Evolutionary conservation across 2,888 invertebrate genomes (phyloP), one percentile per base, ranked within the genome.

Genomic region (Caenorhabditis sinica): DNA sequence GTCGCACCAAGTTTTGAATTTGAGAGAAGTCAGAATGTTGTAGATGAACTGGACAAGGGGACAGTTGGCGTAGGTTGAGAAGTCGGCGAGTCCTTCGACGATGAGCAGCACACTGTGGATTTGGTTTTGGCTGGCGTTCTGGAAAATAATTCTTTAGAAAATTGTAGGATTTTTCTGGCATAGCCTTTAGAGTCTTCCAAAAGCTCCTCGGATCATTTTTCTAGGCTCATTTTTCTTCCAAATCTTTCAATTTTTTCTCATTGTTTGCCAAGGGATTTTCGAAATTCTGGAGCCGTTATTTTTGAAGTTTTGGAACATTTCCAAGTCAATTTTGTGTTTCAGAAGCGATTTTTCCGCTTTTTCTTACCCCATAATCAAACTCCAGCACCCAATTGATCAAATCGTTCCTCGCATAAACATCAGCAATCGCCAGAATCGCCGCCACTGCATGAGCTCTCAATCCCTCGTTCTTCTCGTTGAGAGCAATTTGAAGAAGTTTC

Each of bases 361-460:
- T 20, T 49, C 20, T 11, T 11, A 49, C 49, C 5, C 20, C 49
- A 49, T 20, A 83, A 20, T 83, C 63, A 40, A 76, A 77, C 1
- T 60, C 0, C n/a, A 61, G 65, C 25, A 85, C 13, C 81, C 81
- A 77, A 0, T 51, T 30, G 8, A 58, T 73, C 6, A 85, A 28
- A 58, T 83, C 83, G 2, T 33, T 56, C 9, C 49, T 68, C 3
- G 71, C 74, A 40, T 88, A 86, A 13, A 69, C 68, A 23, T 88
- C 87, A 1, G 87, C 74, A 40, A 88, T 89, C 20, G 89, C 82
- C 2, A 89, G 40, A 51, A 89, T 77, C 0, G 91, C 88, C 8
- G 88, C 90, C 20, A 88, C 88, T 1, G 89, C 88, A 17, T 91
- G 83, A 45, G 87, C 80, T 13, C 91, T 82, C 1, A 90, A 73